These are phyloP conservation scores for Hypomesus transpacificus DNA, from an alignment of 2,113 vertebrate genomes.

Conservation along the genomic window DNA sequence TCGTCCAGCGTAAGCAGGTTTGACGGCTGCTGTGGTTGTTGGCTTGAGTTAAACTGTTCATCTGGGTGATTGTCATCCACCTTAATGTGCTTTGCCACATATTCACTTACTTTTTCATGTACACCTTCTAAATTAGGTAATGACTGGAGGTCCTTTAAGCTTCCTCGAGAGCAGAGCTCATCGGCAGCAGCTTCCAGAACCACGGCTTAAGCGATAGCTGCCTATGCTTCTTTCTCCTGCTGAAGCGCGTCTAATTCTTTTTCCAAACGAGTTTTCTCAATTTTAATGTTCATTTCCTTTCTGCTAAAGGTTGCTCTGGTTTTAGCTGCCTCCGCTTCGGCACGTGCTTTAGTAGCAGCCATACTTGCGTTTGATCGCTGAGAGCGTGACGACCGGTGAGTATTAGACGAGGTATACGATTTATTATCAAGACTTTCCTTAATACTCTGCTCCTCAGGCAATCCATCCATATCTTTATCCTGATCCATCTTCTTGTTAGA, in stretches of 20 bases:
- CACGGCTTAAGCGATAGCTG: constrained; percentile 10
- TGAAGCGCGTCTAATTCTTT: constrained; percentile 20
- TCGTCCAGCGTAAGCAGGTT: too few relatives aligned
- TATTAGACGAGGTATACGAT: too few relatives aligned
- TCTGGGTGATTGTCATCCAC: background rate
- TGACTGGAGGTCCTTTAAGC: background rate
- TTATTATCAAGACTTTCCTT: too few relatives aligned
- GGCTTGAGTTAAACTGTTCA: background rate
- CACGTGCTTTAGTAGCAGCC: too few relatives aligned
- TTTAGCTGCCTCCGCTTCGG: too few relatives aligned
- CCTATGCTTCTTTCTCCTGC: constrained; percentile 27
- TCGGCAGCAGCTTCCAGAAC: constrained; percentile 13
- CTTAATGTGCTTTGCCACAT: constrained; percentile 2
- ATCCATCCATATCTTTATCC: too few relatives aligned
- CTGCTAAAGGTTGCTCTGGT: constrained; percentile 23
- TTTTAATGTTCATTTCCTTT: constrained; percentile 30
- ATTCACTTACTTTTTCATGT: too few relatives aligned
- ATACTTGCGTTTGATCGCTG: too few relatives aligned
- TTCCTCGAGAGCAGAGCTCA: background rate
- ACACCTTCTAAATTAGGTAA: background rate
- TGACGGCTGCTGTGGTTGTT: background rate
- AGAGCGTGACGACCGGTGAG: too few relatives aligned
- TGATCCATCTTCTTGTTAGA: too few relatives aligned
- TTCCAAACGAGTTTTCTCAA: constrained; percentile 34
- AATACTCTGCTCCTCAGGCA: too few relatives aligned